Percentiles rank a stretch among this genome's conserved stretches.
phyloP scores from a whole-genome alignment of 2,888 invertebrate genomes.

The Peribatodes rhomboidaria region DNA sequence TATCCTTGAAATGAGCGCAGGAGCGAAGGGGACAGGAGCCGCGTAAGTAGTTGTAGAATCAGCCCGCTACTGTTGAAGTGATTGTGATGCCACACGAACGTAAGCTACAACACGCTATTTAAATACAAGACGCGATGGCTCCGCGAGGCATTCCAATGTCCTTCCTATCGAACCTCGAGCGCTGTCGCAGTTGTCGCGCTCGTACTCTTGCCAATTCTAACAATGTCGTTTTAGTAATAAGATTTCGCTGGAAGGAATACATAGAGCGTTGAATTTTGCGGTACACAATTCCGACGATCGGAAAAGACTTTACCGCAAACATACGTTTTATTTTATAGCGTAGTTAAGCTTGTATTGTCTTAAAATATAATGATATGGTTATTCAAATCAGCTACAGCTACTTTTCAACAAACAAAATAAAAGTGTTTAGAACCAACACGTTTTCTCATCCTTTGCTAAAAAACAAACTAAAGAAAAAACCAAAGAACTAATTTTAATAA shows the following conservation, averaged over 20 bases:
- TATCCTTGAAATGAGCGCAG: neutral
- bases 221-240: slow-evolving; percentile 32
- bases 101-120: slow-evolving; percentile 58
- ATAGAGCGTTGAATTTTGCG: slow-evolving; percentile 11
- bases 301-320: neutral
- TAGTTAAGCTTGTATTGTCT: too few species aligned
- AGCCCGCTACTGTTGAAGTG: slow-evolving; percentile 27
- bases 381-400: too few species aligned
- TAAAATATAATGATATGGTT: too few species aligned
- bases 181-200: slow-evolving; percentile 12
- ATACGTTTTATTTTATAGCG: too few species aligned
- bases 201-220: slow-evolving; percentile 37
- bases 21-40: neutral
- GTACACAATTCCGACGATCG: neutral
- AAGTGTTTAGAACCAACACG: too few species aligned
- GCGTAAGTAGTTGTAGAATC: neutral
- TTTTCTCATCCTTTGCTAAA: too few species aligned
- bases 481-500: too few species aligned
- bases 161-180: slow-evolving; percentile 52
- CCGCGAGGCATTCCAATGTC: slow-evolving; percentile 64
- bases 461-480: too few species aligned
- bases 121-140: slow-evolving; percentile 58
- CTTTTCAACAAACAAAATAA: too few species aligned
- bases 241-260: slow-evolving; percentile 13
- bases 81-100: slow-evolving; percentile 60